phyloP scores from a whole-genome alignment of 2,888 invertebrate species.

The Pyrrhosoma nymphula region DNA sequence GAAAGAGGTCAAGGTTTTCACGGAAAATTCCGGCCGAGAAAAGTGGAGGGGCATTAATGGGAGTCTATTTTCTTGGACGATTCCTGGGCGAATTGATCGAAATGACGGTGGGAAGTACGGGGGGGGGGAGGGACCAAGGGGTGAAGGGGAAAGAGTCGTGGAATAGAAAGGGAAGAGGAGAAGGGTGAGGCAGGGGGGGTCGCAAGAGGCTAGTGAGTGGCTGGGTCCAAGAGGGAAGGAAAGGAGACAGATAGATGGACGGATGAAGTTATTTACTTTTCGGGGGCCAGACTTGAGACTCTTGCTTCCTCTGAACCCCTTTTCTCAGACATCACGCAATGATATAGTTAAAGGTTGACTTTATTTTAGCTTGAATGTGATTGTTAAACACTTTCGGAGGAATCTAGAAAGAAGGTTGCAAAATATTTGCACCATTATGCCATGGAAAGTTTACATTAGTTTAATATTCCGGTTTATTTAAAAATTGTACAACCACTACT shows the following conservation, averaged over 20 bases:
- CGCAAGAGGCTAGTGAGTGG: background rate
- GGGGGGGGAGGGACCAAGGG: background rate
- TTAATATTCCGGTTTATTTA: too few relatives aligned
- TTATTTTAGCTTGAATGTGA: too few relatives aligned
- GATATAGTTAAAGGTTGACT: too few relatives aligned
- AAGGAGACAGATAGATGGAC: background rate
- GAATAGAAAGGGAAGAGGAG: background rate
- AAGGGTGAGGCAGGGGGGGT: background rate
- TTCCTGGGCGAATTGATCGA: constrained; percentile 4
- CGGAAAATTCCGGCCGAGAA: background rate
- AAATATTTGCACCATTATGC: too few relatives aligned
- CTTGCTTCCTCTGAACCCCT: too few relatives aligned
- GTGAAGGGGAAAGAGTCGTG: background rate
- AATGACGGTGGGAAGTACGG: background rate
- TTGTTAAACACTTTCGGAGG: too few relatives aligned
- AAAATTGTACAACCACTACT: too few relatives aligned
- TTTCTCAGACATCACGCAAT: too few relatives aligned
- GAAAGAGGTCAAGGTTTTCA: background rate
- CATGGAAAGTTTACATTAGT: too few relatives aligned
- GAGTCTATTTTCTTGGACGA: background rate
- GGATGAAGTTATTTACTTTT: background rate
- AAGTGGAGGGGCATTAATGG: background rate
- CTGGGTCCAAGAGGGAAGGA: background rate
- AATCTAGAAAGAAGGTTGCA: too few relatives aligned
- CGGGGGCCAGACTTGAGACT: background rate